phyloP scores from a whole-genome alignment of 2,113 vertebrate genomes.

The Atractosteus spatula region DNA sequence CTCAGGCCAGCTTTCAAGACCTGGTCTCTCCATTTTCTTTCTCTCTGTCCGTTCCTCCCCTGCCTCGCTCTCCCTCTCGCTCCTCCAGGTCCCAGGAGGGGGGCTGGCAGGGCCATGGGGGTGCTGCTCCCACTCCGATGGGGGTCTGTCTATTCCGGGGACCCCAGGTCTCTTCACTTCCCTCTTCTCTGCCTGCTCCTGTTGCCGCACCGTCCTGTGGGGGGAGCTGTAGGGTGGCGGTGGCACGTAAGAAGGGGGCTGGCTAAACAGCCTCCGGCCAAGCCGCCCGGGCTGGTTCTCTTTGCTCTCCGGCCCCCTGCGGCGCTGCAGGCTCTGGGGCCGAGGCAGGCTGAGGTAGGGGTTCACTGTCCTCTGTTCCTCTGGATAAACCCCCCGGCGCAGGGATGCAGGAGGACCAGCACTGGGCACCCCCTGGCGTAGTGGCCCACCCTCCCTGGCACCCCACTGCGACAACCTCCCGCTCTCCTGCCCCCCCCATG shows the following conservation, averaged over 20 bases:
- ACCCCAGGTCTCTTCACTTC: slow-evolving; percentile 14
- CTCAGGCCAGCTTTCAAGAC: slow-evolving; percentile 46
- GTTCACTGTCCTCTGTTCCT: slow-evolving; percentile 36
- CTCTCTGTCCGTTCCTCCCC: slow-evolving; percentile 14
- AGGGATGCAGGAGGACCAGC: slow-evolving; percentile 31
- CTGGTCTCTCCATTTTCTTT: slow-evolving; percentile 35
- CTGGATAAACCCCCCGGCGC: slow-evolving; percentile 29
- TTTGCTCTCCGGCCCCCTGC: slow-evolving; percentile 29
- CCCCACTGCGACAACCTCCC: slow-evolving; percentile 32
- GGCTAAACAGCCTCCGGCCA: slow-evolving; percentile 40
- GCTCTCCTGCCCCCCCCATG: slow-evolving; percentile 35
- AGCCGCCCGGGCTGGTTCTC: slow-evolving; percentile 26
- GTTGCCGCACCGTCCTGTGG: slow-evolving; percentile 48
- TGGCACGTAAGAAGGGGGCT: slow-evolving; percentile 76
- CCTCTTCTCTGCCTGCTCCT: slow-evolving; percentile 14
- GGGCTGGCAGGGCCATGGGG: slow-evolving; percentile 24
- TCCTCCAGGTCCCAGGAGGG: slow-evolving; percentile 14
- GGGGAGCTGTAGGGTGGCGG: slow-evolving; percentile 78
- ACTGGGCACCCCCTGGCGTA: slow-evolving; percentile 6
- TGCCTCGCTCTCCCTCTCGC: slow-evolving; percentile 13
- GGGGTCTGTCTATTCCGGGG: background rate
- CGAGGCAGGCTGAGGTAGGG: slow-evolving; percentile 10
- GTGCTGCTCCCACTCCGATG: slow-evolving; percentile 27
- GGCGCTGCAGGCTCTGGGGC: slow-evolving; percentile 19
- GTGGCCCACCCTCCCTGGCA: background rate